Conservation (phyloP, 2,797 vertebrate species). For the Rhynchotus rufescens region DNA sequence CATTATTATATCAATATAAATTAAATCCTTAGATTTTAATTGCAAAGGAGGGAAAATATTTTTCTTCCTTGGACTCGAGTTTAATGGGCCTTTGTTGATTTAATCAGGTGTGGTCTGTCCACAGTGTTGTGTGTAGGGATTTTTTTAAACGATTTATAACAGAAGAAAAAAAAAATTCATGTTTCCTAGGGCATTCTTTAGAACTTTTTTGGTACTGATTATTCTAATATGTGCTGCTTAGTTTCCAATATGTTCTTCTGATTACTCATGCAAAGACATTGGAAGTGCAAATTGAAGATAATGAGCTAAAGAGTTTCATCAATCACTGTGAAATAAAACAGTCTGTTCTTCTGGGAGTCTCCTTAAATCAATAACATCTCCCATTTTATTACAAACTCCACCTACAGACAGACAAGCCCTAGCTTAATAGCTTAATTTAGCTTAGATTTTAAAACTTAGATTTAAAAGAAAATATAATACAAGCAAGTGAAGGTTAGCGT, state of each 20-base stretch:
- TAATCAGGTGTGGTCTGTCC: neutral
- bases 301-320: constrained; percentile 26
- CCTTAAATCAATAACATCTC: constrained; percentile 28
- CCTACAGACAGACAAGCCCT: neutral
- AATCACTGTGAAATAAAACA: neutral
- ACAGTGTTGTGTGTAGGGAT: no score
- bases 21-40: neutral
- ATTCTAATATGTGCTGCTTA: neutral
- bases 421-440: no score
- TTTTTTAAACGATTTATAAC: neutral
- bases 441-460: no score
- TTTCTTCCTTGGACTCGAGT: neutral
- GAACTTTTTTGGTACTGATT: constrained; percentile 3
- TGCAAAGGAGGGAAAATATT: neutral
- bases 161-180: neutral
- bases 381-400: neutral
- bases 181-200: neutral
- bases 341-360: neutral
- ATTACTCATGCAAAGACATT: neutral
- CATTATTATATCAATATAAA: neutral
- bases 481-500: neutral
- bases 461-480: neutral
- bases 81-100: neutral
- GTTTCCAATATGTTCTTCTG: neutral
- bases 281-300: constrained; percentile 50